phyloP scores from a whole-genome alignment of 2,113 vertebrate species.

The Heterotilapia buettikoferi region DNA sequence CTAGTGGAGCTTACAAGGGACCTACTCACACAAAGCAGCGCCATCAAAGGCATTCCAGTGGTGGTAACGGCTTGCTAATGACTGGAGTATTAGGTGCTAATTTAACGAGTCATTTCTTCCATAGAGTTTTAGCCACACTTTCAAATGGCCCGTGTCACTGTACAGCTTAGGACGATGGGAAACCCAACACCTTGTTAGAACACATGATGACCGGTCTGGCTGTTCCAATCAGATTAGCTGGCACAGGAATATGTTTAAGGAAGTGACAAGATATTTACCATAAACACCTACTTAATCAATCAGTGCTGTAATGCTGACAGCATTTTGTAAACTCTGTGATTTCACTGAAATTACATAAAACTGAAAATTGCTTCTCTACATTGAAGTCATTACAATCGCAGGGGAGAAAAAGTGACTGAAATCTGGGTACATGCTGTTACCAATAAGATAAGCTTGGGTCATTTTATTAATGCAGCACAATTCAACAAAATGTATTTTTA shows the following conservation, averaged over 20 bases:
- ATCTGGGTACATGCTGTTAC: neutral
- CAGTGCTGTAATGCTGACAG: neutral
- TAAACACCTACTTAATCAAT: slow-evolving; percentile 53
- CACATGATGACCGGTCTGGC: slow-evolving; percentile 52
- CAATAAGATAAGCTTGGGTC: neutral
- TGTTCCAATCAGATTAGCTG: slow-evolving; percentile 63
- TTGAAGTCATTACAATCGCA: neutral
- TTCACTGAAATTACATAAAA: neutral
- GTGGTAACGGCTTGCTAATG: slow-evolving; percentile 61
- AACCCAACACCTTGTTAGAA: slow-evolving; percentile 66
- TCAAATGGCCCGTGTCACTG: slow-evolving; percentile 65
- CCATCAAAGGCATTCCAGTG: slow-evolving; percentile 67
- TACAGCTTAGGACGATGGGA: slow-evolving; percentile 63
- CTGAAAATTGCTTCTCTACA: neutral
- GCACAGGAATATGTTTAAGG: slow-evolving; percentile 30
- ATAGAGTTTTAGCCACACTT: slow-evolving; percentile 67
- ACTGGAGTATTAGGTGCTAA: slow-evolving; percentile 61
- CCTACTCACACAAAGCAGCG: slow-evolving; percentile 35
- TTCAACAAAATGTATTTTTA: neutral
- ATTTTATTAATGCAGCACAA: neutral
- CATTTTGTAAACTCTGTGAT: neutral
- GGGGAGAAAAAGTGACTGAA: neutral
- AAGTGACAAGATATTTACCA: slow-evolving; percentile 61
- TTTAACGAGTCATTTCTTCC: slow-evolving; percentile 71
- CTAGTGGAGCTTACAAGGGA: slow-evolving; percentile 19